A percentile compares a stretch with the other conserved stretches of the same genome.
Conservation (phyloP, 1,140 invertebrate genomes). For the Hypsibius dujardini region DNA sequence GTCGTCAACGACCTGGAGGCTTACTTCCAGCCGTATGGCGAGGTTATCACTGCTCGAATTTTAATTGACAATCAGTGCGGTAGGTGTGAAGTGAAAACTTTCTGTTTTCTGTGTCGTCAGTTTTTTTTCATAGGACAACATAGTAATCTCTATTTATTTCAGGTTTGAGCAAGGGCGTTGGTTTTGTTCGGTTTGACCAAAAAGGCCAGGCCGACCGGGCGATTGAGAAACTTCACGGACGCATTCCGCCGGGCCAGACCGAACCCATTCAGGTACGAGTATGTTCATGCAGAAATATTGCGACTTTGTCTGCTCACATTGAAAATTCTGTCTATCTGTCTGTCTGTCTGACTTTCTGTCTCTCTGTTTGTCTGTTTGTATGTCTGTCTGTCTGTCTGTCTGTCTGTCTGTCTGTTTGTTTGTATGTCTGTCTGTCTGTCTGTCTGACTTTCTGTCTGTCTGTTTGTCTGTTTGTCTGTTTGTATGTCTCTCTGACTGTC, state of each 20-base stretch:
- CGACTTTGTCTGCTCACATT: too few relatives aligned
- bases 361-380: too few relatives aligned
- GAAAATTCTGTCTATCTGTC: too few relatives aligned
- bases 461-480: too few relatives aligned
- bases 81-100: slow-evolving; percentile 35
- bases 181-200: slow-evolving; percentile 97
- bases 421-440: too few relatives aligned
- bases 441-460: too few relatives aligned
- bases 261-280: slow-evolving; percentile 63
- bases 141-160: slow-evolving; percentile 23
- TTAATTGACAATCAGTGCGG: slow-evolving; percentile 92
- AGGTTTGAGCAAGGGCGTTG: slow-evolving; percentile 95
- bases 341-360: too few relatives aligned
- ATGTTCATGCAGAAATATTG: too few relatives aligned
- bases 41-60: slow-evolving; percentile 95
- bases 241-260: slow-evolving; percentile 77
- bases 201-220: slow-evolving; percentile 88
- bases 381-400: too few relatives aligned
- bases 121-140: slow-evolving; percentile 19
- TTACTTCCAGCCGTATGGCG: slow-evolving; percentile 83
- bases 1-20: slow-evolving; percentile 88
- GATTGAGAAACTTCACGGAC: slow-evolving; percentile 91
- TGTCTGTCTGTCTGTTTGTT: too few relatives aligned
- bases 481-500: too few relatives aligned
- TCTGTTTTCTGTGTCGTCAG: slow-evolving; percentile 17